Evolutionary conservation across 2,888 invertebrate genomes (phyloP).

Genomic region (Dastarcus helophoroides): DNA sequence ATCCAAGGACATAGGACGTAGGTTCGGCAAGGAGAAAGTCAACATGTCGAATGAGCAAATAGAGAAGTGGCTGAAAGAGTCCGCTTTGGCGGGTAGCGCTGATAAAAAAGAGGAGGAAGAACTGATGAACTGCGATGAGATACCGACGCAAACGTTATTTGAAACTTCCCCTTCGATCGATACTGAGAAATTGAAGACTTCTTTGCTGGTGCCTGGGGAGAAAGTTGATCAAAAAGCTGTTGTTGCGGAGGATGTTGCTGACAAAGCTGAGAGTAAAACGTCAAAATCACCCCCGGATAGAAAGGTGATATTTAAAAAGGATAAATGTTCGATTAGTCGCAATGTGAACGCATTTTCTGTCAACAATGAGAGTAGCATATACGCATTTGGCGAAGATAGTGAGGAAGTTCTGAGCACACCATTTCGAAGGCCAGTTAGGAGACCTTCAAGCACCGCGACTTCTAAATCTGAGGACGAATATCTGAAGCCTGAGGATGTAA

Average conservation of each 20-base stretch:
- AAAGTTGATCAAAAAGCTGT: constrained; percentile 4
- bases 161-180: constrained; percentile 20
- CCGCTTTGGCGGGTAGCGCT: constrained; percentile 31
- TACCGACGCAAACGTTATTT: constrained; percentile 25
- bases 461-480: constrained; percentile 37
- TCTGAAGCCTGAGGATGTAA: constrained; percentile 27
- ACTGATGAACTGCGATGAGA: constrained; percentile 31
- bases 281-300: constrained; percentile 32
- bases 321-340: constrained; percentile 35
- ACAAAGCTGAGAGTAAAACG: constrained; percentile 1
- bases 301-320: constrained; percentile 47
- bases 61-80: constrained; percentile 48
- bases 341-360: constrained; percentile 52
- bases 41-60: constrained; percentile 61
- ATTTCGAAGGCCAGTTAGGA: constrained; percentile 42
- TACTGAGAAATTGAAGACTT: constrained; percentile 20
- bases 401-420: constrained; percentile 46
- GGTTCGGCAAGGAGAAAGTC: constrained; percentile 47
- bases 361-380: constrained; percentile 58
- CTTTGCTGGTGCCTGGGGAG: constrained; percentile 19
- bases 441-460: constrained; percentile 38
- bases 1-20: constrained; percentile 32
- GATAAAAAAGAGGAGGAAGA: constrained; percentile 30
- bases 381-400: constrained; percentile 58
- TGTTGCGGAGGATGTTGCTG: not conserved